phyloP scores from a whole-genome alignment of 2,113 vertebrate genomes.

The Vombatus ursinus region DNA sequence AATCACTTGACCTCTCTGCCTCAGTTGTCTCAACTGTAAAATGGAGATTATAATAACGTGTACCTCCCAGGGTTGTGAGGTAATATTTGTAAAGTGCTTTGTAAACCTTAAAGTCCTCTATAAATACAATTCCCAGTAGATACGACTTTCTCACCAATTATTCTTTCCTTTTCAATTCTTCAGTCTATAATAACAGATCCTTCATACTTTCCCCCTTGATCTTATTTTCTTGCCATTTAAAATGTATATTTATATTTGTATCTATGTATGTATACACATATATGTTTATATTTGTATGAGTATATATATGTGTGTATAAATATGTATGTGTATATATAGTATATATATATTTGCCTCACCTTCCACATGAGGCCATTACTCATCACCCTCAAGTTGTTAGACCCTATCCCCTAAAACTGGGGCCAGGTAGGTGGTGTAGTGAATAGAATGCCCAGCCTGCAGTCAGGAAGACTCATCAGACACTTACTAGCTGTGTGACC shows the following conservation, averaged over 20 bases:
- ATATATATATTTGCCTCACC: neutral
- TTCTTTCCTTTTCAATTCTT: neutral
- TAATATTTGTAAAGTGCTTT: neutral
- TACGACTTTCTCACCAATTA: neutral
- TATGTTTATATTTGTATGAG: too few species aligned
- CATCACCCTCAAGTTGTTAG: neutral
- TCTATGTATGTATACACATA: neutral
- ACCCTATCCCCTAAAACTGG: neutral
- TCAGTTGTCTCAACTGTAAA: neutral
- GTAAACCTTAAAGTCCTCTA: neutral
- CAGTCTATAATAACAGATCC: neutral
- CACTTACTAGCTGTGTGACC: too few species aligned
- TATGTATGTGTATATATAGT: too few species aligned
- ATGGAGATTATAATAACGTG: neutral
- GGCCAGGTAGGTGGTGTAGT: too few species aligned
- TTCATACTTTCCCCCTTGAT: neutral
- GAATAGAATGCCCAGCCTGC: too few species aligned
- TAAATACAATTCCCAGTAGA: neutral
- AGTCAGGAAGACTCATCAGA: too few species aligned
- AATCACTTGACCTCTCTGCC: neutral
- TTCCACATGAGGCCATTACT: neutral
- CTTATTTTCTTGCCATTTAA: neutral
- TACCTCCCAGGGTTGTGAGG: neutral
- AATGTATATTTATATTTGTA: neutral
- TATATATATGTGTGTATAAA: too few species aligned